Conservation (phyloP, 2,113 vertebrate genomes). For the Sylvietta virens region DNA sequence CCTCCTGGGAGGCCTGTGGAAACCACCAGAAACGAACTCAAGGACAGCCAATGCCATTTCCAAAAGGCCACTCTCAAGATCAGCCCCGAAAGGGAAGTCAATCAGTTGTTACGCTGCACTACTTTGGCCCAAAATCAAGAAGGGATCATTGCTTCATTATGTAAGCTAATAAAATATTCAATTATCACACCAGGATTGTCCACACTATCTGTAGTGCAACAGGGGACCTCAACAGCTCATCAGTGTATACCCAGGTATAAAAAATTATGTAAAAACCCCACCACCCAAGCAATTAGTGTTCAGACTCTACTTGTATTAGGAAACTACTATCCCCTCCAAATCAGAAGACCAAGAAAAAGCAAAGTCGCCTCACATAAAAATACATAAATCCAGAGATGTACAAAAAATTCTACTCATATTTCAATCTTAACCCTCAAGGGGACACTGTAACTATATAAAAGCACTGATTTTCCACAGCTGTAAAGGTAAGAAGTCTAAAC, state of each 20-base stretch:
- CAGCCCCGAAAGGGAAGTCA: not conserved
- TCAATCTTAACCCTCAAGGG: not conserved
- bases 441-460: not conserved
- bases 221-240: not conserved
- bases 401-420: not conserved
- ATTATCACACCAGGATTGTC: not conserved
- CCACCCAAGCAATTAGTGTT: too few species aligned
- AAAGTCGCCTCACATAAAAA: not conserved
- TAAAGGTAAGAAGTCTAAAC: not conserved
- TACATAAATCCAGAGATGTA: not conserved
- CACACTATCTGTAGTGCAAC: fast-evolving
- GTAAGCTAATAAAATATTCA: not conserved
- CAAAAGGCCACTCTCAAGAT: not conserved
- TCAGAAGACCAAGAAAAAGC: not conserved
- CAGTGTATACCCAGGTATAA: not conserved
- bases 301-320: not conserved
- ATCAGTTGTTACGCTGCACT: not conserved
- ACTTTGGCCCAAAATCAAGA: not conserved
- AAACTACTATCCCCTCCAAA: not conserved
- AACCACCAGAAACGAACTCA: not conserved
- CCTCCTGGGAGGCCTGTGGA: constrained; percentile 89
- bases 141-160: not conserved
- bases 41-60: not conserved
- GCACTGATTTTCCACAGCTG: not conserved
- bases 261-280: not conserved